These are phyloP conservation scores for Argynnis bischoffii DNA, from an alignment of 2,888 invertebrate species.

Conservation along the genomic window DNA sequence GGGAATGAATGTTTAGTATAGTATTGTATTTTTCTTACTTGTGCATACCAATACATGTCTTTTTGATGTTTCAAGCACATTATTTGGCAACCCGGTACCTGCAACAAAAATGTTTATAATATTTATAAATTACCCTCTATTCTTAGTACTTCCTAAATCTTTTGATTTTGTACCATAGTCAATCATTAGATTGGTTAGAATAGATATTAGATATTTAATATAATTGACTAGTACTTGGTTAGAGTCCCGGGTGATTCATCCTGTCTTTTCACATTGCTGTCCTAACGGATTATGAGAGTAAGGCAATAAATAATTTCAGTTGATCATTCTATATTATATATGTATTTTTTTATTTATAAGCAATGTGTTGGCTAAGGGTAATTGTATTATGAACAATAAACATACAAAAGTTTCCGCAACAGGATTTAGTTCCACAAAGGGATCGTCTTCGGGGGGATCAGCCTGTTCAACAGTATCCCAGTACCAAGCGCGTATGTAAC, in stretches of 20 bases:
- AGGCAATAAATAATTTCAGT: too few species aligned
- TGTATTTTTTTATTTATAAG: too few species aligned
- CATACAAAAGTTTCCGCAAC: slow-evolving; percentile 88
- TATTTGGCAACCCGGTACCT: slow-evolving; percentile 74
- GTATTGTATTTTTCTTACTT: slow-evolving; percentile 79
- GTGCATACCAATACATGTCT: slow-evolving; percentile 87
- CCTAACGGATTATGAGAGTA: too few species aligned
- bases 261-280: too few species aligned
- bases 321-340: too few species aligned
- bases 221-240: background rate
- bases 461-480: slow-evolving; percentile 95
- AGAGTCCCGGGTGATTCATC: too few species aligned
- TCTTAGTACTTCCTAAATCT: too few species aligned
- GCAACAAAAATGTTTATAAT: slow-evolving; percentile 34
- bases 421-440: slow-evolving; percentile 91
- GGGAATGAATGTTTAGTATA: too few species aligned
- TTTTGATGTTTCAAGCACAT: slow-evolving; percentile 75
- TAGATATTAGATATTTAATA: background rate
- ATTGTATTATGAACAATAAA: background rate
- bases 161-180: too few species aligned
- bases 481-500: slow-evolving; percentile 92
- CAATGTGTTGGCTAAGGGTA: too few species aligned
- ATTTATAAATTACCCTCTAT: too few species aligned
- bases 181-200: background rate
- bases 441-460: slow-evolving; percentile 90